phyloP scores from a whole-genome alignment of 2,797 vertebrate species.

The Oophaga sylvatica region DNA sequence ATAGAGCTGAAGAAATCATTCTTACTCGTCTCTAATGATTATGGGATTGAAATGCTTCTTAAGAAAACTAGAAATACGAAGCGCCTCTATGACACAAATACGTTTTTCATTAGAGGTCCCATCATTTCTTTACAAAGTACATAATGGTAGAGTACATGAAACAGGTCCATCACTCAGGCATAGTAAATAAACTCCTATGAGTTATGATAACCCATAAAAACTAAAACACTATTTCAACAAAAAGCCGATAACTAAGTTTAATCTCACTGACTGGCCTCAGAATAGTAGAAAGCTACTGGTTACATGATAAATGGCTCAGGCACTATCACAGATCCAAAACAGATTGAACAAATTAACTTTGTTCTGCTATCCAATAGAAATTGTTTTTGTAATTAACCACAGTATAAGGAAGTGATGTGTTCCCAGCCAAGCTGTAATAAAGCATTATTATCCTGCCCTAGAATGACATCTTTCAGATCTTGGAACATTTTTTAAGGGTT shows the following conservation, averaged over 20 bases:
- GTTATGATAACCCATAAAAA: constrained; percentile 7
- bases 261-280: not conserved
- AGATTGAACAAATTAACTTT: constrained; percentile 34
- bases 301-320: constrained; percentile 13
- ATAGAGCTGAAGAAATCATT: constrained; percentile 38
- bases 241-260: not conserved
- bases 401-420: constrained; percentile 3
- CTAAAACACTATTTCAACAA: constrained; percentile 17
- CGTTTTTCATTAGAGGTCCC: not conserved
- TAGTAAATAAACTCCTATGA: constrained; percentile 2
- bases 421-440: constrained; percentile 15
- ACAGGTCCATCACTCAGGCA: not conserved
- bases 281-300: constrained; percentile 18
- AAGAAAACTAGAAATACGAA: constrained; percentile 36
- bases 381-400: constrained; percentile 24
- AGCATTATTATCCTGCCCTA: not conserved
- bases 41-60: constrained; percentile 23
- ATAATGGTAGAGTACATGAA: not conserved
- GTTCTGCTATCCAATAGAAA: constrained; percentile 32
- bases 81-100: not conserved
- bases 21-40: constrained; percentile 32
- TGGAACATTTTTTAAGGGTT: too few relatives aligned
- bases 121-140: not conserved
- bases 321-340: constrained; percentile 16
- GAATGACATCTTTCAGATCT: not conserved